phyloP scores from a whole-genome alignment of 2,797 vertebrate genomes.

The Hybognathus amarus region DNA sequence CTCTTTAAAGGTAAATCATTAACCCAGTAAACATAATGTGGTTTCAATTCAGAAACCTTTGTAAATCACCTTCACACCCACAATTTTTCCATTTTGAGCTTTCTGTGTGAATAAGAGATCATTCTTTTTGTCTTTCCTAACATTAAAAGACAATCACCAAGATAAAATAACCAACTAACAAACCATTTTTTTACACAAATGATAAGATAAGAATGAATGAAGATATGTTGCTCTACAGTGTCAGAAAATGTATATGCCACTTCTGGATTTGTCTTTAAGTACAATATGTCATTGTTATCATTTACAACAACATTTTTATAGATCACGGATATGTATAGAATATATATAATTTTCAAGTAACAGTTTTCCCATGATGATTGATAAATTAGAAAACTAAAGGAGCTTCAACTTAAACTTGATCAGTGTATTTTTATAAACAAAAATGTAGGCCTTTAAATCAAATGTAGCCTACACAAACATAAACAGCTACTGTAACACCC shows the following conservation, averaged over 20 bases:
- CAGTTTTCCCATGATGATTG: neutral
- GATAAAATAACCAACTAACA: neutral
- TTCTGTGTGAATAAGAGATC: neutral
- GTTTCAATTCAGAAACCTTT: constrained; percentile 51
- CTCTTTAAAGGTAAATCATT: constrained; percentile 65
- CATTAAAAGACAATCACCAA: neutral
- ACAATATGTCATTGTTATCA: neutral
- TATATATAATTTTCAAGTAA: neutral
- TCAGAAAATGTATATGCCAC: neutral
- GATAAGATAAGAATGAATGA: neutral
- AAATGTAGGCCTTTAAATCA: neutral
- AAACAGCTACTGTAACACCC: neutral
- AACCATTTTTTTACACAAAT: neutral
- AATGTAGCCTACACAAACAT: neutral
- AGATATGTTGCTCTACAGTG: neutral
- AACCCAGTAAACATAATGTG: constrained; percentile 55
- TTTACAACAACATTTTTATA: neutral
- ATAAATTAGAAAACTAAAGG: neutral
- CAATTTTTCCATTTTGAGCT: neutral
- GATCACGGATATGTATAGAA: neutral
- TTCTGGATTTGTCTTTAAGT: neutral
- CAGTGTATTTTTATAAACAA: neutral
- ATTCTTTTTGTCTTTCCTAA: neutral
- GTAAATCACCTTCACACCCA: constrained; percentile 3
- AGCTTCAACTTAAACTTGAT: neutral